These are phyloP conservation scores for Fulica atra DNA, from an alignment of 2,113 vertebrate species.

Conservation along the genomic window DNA sequence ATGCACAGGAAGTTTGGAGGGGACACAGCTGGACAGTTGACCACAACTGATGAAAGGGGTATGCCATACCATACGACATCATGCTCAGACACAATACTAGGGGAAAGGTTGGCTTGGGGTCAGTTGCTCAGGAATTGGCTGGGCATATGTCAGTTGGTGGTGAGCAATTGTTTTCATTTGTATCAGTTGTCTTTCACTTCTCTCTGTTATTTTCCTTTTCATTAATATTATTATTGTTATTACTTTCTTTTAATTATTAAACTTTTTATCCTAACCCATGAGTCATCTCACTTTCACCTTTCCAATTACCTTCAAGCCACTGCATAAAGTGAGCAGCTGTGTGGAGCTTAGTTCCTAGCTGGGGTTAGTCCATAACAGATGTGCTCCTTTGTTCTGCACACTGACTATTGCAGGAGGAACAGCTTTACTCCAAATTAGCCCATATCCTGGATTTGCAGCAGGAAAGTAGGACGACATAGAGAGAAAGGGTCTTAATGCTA, in stretches of 20 bases:
- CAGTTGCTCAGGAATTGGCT: neutral
- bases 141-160: accelerated
- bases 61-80: neutral
- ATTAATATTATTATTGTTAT: neutral
- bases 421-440: neutral
- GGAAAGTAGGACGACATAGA: neutral
- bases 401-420: neutral
- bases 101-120: accelerated
- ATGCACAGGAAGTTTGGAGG: neutral
- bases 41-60: neutral
- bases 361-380: neutral
- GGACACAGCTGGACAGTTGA: neutral
- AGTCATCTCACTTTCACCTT: neutral
- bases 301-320: too few species aligned
- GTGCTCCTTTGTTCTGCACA: neutral
- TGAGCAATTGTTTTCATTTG: neutral
- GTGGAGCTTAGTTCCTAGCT: neutral
- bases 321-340: neutral
- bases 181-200: neutral
- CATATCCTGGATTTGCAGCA: neutral
- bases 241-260: neutral
- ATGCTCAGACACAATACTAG: neutral
- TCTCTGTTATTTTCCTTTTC: neutral
- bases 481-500: neutral
- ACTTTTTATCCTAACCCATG: neutral